These are phyloP conservation scores for Nibea coibor DNA, from an alignment of 2,113 vertebrate genomes.

Conservation along the genomic window DNA sequence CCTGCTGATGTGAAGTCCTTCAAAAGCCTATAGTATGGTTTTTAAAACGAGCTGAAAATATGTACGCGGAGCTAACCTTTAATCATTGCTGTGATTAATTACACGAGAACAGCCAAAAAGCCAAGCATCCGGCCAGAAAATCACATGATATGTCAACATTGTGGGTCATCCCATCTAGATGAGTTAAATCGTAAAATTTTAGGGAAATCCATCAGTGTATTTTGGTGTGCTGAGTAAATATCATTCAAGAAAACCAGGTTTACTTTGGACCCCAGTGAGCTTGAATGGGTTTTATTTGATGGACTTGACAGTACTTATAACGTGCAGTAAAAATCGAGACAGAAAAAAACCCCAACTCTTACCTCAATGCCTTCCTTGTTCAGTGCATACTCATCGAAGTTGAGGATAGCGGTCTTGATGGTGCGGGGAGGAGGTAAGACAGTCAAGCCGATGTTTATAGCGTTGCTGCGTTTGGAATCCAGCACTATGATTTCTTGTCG, in stretches of 20 bases:
- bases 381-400: constrained; percentile 98
- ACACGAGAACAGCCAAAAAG: constrained; percentile 29
- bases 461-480: constrained; percentile 97
- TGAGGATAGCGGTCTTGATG: constrained; percentile 98
- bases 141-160: constrained; percentile 39
- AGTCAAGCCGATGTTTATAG: constrained; percentile 97
- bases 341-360: constrained; percentile 51
- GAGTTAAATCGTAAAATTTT: constrained; percentile 40
- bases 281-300: constrained; percentile 46
- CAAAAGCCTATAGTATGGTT: constrained; percentile 48
- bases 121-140: constrained; percentile 32
- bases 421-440: constrained; percentile 97
- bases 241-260: constrained; percentile 24
- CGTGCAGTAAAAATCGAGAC: neutral
- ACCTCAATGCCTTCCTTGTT: constrained; percentile 99
- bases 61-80: constrained; percentile 50
- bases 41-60: constrained; percentile 56
- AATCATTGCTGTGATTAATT: constrained; percentile 65
- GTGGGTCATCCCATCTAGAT: constrained; percentile 32
- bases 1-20: constrained; percentile 51
- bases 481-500: constrained; percentile 96
- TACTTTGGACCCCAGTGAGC: constrained; percentile 59
- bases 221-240: constrained; percentile 34
- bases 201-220: constrained; percentile 38
- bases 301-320: constrained; percentile 6